A percentile compares a stretch with the other conserved stretches of the same genome.
These are phyloP conservation scores for Mormyrops boulengeri DNA, from an alignment of 2,797 vertebrate species.

Conservation along the genomic window DNA sequence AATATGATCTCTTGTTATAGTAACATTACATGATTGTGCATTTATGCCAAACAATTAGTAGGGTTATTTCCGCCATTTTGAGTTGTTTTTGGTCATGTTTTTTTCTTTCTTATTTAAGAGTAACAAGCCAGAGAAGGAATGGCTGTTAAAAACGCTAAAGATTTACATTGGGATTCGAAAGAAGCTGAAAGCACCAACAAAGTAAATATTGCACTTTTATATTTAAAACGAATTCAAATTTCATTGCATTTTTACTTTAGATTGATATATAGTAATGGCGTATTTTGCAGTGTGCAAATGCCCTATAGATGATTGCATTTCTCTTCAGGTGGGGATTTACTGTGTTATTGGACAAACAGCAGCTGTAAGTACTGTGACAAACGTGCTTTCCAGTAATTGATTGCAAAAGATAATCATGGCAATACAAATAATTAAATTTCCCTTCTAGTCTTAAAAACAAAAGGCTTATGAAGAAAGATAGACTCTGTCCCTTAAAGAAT, in stretches of 20 bases:
- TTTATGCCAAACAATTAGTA: background rate
- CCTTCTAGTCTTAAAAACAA: background rate
- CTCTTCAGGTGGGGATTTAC: conserved; percentile 86
- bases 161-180: conserved; percentile 86
- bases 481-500: background rate
- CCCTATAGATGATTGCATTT: background rate
- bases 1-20: background rate
- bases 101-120: conserved; percentile 57
- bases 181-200: conserved; percentile 86
- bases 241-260: background rate
- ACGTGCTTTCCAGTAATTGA: background rate
- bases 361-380: conserved; percentile 75
- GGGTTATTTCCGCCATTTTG: background rate
- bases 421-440: background rate
- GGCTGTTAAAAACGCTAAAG: conserved; percentile 81
- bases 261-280: background rate
- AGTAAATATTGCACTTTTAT: conserved; percentile 56
- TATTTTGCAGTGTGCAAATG: background rate
- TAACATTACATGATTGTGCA: background rate
- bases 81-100: background rate
- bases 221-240: background rate
- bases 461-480: background rate
- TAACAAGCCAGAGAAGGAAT: conserved; percentile 82
- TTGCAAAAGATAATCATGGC: background rate
- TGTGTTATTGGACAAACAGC: conserved; percentile 80